These are phyloP conservation scores for Pseudorasbora parva DNA, from an alignment of 2,113 vertebrate genomes.

Conservation along the genomic window DNA sequence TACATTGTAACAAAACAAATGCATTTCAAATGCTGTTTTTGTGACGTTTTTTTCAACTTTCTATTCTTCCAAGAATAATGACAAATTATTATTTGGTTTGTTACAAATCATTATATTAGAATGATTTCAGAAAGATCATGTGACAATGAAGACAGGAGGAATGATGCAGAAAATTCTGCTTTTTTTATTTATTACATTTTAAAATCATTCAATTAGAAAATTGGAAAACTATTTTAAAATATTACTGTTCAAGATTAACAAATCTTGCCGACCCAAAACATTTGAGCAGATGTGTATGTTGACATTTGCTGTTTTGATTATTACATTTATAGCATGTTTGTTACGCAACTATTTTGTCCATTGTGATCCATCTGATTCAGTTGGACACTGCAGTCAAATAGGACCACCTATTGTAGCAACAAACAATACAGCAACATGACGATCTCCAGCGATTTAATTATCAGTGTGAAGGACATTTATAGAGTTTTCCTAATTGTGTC, in stretches of 20 bases:
- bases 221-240: background rate
- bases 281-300: background rate
- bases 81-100: too few relatives aligned
- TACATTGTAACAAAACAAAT: too few relatives aligned
- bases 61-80: too few relatives aligned
- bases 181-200: too few relatives aligned
- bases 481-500: background rate
- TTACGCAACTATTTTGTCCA: background rate
- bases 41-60: too few relatives aligned
- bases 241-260: too few relatives aligned
- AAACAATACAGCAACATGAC: background rate
- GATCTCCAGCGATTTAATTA: background rate
- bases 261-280: too few relatives aligned
- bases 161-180: too few relatives aligned
- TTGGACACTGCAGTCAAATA: background rate
- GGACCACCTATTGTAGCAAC: background rate
- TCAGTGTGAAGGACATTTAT: background rate
- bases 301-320: background rate
- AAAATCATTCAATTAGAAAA: background rate
- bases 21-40: too few relatives aligned
- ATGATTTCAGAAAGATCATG: too few relatives aligned
- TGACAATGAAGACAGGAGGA: too few relatives aligned
- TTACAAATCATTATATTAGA: too few relatives aligned
- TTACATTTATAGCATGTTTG: background rate
- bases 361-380: background rate